Percentiles rank a stretch among this genome's conserved stretches.
phyloP scores from a whole-genome alignment of 2,113 vertebrate genomes.

The Sitta europaea region DNA sequence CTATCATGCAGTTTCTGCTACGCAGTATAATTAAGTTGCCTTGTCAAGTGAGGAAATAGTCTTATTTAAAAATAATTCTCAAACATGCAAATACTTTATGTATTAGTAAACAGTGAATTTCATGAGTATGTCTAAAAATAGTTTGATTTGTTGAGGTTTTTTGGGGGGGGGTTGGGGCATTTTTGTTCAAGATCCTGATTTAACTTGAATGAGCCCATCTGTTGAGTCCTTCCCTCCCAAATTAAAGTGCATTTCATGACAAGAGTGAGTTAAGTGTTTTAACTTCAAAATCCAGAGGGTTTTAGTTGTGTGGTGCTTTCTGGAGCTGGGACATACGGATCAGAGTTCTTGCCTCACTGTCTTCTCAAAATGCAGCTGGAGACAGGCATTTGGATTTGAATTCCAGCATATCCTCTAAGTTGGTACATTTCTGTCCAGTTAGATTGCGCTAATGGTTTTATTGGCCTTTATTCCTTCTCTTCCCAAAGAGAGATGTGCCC shows the following conservation, averaged over 20 bases:
- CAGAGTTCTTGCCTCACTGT: neutral
- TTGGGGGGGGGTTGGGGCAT: fast-evolving
- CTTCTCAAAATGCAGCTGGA: neutral
- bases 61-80: neutral
- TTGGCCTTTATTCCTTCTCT: neutral
- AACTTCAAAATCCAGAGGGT: neutral
- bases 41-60: neutral
- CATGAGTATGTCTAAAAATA: neutral
- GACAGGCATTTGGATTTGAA: neutral
- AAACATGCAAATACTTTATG: neutral
- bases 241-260: neutral
- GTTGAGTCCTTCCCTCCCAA: fast-evolving
- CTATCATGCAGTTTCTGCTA: neutral
- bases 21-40: slow-evolving; percentile 22
- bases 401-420: neutral
- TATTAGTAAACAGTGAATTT: neutral
- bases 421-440: neutral
- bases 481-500: neutral
- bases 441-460: fast-evolving
- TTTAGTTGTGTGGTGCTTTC: neutral
- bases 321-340: neutral
- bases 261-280: neutral
- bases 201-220: neutral
- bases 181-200: neutral
- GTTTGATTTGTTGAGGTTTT: neutral